phyloP scores from a whole-genome alignment of 2,797 vertebrate genomes.

The Antrozous pallidus region DNA sequence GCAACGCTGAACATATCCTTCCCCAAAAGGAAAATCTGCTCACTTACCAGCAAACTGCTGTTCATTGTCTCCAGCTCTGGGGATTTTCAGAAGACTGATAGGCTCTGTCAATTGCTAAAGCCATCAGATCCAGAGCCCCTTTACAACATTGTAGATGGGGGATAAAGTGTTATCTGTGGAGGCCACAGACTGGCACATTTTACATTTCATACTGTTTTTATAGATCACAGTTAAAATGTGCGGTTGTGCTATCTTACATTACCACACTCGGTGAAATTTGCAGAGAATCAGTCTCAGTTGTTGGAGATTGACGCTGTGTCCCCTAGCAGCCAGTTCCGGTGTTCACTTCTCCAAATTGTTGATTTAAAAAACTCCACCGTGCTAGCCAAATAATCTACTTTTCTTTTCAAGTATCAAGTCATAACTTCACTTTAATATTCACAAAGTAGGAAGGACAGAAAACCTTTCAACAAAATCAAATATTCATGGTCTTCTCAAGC shows the following conservation, averaged over 20 bases:
- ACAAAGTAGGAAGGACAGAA: conserved; percentile 16
- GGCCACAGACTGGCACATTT: not conserved
- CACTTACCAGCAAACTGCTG: conserved; percentile 8
- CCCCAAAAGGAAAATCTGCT: conserved; percentile 53
- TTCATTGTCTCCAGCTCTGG: conserved; percentile 45
- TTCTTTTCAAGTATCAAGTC: conserved; percentile 43
- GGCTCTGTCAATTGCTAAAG: conserved; percentile 45
- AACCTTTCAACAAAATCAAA: conserved; percentile 42
- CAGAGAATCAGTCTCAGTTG: conserved; percentile 12
- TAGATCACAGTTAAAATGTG: conserved; percentile 46
- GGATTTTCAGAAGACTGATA: conserved; percentile 61
- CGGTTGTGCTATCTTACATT: not conserved
- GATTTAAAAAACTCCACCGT: not conserved
- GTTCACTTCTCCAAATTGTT: conserved; percentile 40
- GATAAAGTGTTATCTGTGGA: not conserved
- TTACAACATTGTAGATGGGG: not conserved
- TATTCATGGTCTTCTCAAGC: not conserved
- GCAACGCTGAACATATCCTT: conserved; percentile 25
- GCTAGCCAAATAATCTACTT: conserved; percentile 45
- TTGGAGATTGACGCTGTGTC: not conserved
- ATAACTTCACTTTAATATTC: conserved; percentile 42
- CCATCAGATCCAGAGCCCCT: not conserved
- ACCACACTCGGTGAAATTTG: not conserved
- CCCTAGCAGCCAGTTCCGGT: conserved; percentile 26
- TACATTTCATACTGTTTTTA: conserved; percentile 29